Conservation (phyloP, 2,888 invertebrate genomes). For the Xanthia togata region DNA sequence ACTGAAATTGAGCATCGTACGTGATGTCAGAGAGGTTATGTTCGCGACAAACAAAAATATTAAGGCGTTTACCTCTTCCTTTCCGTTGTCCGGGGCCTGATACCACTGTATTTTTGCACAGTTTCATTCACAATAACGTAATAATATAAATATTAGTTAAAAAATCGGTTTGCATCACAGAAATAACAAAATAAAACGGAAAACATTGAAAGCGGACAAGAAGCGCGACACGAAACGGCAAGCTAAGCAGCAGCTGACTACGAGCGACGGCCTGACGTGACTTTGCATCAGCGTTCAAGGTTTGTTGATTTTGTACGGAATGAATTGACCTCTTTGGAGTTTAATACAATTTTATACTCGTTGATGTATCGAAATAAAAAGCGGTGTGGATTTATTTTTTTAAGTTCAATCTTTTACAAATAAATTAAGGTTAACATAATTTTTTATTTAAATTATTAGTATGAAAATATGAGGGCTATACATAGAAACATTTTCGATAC, state of each 20-base stretch:
- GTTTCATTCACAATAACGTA: constrained; percentile 84
- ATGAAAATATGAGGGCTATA: no score
- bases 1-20: constrained; percentile 83
- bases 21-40: constrained; percentile 88
- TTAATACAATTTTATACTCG: background rate
- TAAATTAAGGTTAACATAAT: background rate
- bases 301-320: constrained; percentile 43
- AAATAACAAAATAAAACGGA: constrained; percentile 91
- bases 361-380: background rate
- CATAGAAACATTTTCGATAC: background rate
- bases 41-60: constrained; percentile 90
- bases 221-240: constrained; percentile 92
- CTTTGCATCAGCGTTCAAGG: constrained; percentile 78
- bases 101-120: constrained; percentile 86
- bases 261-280: constrained; percentile 79
- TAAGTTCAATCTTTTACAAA: background rate
- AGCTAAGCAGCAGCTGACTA: constrained; percentile 93
- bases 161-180: constrained; percentile 90
- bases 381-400: background rate
- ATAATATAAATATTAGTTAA: constrained; percentile 85
- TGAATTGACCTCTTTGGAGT: constrained; percentile 7
- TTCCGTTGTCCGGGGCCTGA: constrained; percentile 81
- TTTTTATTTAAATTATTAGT: background rate
- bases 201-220: constrained; percentile 91
- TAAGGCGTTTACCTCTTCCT: constrained; percentile 90